Evolutionary conservation across 2,797 vertebrate species (phyloP).

Genomic region (Poeciliopsis presidionis): DNA sequence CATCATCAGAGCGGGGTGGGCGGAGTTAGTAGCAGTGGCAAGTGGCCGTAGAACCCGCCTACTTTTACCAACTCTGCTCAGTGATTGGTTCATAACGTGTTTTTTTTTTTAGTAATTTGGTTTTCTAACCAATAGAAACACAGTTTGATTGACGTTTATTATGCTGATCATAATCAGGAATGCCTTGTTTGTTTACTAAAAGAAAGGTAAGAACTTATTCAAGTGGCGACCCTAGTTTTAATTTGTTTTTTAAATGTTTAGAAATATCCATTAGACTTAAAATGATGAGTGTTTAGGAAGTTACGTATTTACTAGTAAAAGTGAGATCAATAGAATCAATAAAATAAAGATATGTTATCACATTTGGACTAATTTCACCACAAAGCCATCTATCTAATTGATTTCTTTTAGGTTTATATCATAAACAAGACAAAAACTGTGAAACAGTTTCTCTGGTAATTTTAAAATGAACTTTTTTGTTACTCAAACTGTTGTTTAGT

Average conservation of each 20-base stretch:
- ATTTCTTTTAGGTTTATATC: neutral
- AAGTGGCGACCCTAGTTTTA: slow-evolving; percentile 2
- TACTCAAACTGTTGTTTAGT: neutral
- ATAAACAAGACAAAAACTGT: neutral
- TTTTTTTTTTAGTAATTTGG: slow-evolving; percentile 18
- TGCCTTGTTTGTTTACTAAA: slow-evolving; percentile 49
- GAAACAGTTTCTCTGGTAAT: neutral
- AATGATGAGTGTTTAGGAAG: neutral
- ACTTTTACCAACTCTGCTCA: neutral
- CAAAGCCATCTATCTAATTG: neutral
- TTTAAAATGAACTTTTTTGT: neutral
- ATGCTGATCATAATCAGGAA: slow-evolving; percentile 12
- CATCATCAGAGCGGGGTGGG: slow-evolving; percentile 75
- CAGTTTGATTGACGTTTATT: slow-evolving; percentile 33
- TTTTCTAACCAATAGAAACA: slow-evolving; percentile 42
- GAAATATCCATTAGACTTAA: neutral
- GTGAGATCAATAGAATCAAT: neutral
- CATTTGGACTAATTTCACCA: neutral
- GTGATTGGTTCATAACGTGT: slow-evolving; percentile 42
- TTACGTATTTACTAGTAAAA: neutral
- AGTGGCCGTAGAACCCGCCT: slow-evolving; percentile 44
- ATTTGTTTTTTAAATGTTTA: neutral
- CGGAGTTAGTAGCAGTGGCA: slow-evolving; percentile 47
- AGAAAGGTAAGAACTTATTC: slow-evolving; percentile 45
- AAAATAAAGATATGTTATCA: neutral